Conservation (phyloP, 35 echinoderm and acorn worm genomes). For the Lytechinus pictus region DNA sequence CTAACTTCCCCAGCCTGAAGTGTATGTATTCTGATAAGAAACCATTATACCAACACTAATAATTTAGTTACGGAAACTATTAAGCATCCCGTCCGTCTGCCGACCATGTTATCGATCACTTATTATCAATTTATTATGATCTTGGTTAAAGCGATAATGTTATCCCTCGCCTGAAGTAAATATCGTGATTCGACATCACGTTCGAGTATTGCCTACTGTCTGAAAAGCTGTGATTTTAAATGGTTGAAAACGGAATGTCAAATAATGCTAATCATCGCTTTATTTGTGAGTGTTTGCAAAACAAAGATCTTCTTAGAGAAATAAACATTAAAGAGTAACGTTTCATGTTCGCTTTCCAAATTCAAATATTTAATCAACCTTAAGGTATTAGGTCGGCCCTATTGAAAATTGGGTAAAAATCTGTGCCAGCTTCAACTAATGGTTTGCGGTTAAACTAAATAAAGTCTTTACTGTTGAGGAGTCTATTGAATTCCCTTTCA, state of each 20-base stretch:
- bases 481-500: neutral
- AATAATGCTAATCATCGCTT: neutral
- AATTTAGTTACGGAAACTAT: neutral
- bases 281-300: neutral
- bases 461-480: neutral
- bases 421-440: neutral
- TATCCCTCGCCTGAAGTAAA: too few species aligned
- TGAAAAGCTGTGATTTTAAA: neutral
- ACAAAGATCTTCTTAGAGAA: too few species aligned
- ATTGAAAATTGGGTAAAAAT: too few species aligned
- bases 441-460: neutral
- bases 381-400: too few species aligned
- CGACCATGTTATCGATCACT: neutral
- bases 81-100: neutral
- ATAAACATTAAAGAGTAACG: neutral
- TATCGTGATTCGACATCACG: too few species aligned
- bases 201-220: too few species aligned
- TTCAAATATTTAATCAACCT: too few species aligned
- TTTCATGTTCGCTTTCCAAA: neutral
- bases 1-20: neutral
- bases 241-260: neutral
- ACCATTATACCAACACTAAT: neutral
- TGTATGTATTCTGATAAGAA: slow-evolving; percentile 13
- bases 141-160: neutral
- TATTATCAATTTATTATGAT: neutral